Conservation (phyloP, 2,797 vertebrate genomes). For the Paratrypauchen microcephalus region DNA sequence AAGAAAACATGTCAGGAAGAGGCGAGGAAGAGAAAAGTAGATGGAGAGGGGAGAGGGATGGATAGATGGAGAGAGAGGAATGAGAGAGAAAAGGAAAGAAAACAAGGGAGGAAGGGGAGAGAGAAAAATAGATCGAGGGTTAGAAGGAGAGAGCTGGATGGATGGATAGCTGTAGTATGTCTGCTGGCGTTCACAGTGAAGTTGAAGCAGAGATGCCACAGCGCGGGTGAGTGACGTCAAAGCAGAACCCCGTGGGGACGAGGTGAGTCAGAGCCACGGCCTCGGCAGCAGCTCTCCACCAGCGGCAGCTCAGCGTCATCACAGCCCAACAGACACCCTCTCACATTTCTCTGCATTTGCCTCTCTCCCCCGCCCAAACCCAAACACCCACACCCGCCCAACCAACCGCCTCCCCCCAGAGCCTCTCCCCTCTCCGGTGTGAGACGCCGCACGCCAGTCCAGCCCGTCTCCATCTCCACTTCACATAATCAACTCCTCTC, state of each 20-base stretch:
- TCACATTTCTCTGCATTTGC: conserved; percentile 78
- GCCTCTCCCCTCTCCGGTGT: conserved; percentile 71
- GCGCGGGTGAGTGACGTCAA: conserved; percentile 81
- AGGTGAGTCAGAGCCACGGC: conserved; percentile 85
- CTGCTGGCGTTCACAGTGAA: conserved; percentile 73
- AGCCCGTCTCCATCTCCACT: conserved; percentile 62
- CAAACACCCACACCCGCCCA: not conserved
- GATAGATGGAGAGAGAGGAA: not conserved
- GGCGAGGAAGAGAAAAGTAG: not conserved
- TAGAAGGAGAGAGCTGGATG: conserved; percentile 9
- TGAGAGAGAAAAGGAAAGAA: conserved; percentile 21
- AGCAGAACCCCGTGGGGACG: conserved; percentile 81
- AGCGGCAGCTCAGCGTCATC: conserved; percentile 68
- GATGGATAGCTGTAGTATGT: conserved; percentile 56
- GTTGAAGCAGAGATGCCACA: conserved; percentile 79
- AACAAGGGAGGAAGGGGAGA: conserved; percentile 23
- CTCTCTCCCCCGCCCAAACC: conserved; percentile 57
- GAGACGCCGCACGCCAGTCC: conserved; percentile 65
- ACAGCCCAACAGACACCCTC: conserved; percentile 79
- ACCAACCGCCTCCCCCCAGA: conserved; percentile 47
- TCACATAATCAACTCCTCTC: conserved; percentile 43
- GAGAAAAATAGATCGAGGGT: conserved; percentile 24
- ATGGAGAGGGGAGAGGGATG: too few species aligned
- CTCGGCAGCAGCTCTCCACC: conserved; percentile 77
- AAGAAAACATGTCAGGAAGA: not conserved